phyloP scores from a whole-genome alignment of 2,888 invertebrate species.

The Dynastes maya region DNA sequence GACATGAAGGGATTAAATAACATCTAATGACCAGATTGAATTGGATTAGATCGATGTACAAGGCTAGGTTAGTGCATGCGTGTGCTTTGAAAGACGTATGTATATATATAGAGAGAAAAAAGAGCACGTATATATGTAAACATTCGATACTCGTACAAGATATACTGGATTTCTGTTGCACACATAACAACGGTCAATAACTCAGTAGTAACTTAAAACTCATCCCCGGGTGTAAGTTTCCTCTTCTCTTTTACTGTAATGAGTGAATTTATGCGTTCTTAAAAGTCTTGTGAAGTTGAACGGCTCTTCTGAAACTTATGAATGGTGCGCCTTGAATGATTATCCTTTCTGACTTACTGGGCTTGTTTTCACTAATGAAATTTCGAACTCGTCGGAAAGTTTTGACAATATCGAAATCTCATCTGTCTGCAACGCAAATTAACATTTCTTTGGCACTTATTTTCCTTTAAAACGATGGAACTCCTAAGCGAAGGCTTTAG shows the following conservation, averaged over 20 bases:
- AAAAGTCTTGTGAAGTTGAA: conserved; percentile 40
- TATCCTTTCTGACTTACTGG: conserved; percentile 35
- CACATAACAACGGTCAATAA: conserved; percentile 43
- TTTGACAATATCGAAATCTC: conserved; percentile 45
- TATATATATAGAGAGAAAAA: conserved; percentile 8
- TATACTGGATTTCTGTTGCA: conserved; percentile 24
- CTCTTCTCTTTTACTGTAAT: conserved; percentile 38
- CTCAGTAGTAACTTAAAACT: conserved; percentile 47
- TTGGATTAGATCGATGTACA: conserved; percentile 33
- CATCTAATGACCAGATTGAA: conserved; percentile 37
- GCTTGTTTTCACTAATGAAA: conserved; percentile 41
- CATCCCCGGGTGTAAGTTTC: conserved; percentile 42
- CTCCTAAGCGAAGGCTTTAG: conserved; percentile 12
- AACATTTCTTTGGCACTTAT: conserved; percentile 44
- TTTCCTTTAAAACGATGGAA: conserved; percentile 28
- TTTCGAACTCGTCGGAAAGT: conserved; percentile 42
- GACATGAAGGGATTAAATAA: conserved; percentile 32
- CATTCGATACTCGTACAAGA: conserved; percentile 28
- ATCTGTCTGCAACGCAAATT: conserved; percentile 39
- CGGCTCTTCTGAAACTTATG: conserved; percentile 36
- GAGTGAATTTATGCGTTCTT: conserved; percentile 46
- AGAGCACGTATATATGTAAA: conserved; percentile 23
- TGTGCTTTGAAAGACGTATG: conserved; percentile 26
- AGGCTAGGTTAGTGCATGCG: conserved; percentile 28
- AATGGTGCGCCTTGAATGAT: conserved; percentile 42